Evolutionary conservation across 64 coral and sea anemone genomes (phyloP).

Genomic region (Anthopleura sola): DNA sequence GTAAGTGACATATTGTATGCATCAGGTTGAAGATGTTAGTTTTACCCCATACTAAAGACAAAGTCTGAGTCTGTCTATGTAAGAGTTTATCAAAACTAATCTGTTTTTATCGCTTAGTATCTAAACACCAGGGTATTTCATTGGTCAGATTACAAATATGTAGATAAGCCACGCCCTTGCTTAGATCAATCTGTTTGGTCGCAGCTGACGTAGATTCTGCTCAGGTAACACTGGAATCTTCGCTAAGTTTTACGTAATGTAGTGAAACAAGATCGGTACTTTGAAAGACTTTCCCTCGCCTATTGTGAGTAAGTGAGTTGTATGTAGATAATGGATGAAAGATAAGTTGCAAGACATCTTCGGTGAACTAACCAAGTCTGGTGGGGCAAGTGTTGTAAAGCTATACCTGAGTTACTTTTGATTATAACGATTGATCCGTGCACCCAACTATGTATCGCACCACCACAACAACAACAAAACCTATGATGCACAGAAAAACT

Average conservation of each 20-base stretch:
- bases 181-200: neutral
- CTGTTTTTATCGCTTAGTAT: constrained; percentile 15
- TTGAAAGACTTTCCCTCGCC: no score
- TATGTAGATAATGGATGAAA: no score
- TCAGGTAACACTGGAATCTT: neutral
- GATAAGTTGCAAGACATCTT: no score
- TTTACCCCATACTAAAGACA: neutral
- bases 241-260: neutral
- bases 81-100: constrained; percentile 21
- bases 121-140: neutral
- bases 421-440: no score
- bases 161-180: neutral
- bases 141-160: neutral
- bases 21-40: neutral
- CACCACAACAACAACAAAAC: no score
- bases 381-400: no score
- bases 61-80: neutral
- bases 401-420: no score
- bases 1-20: neutral
- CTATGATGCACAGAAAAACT: no score
- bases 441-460: no score
- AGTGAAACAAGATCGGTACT: neutral
- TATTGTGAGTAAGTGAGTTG: no score
- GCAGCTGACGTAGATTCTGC: neutral
- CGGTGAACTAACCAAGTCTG: no score